Base-by-base conservation (phyloP, 2,797 vertebrate genomes). In the Nothura maculosa region DNA sequence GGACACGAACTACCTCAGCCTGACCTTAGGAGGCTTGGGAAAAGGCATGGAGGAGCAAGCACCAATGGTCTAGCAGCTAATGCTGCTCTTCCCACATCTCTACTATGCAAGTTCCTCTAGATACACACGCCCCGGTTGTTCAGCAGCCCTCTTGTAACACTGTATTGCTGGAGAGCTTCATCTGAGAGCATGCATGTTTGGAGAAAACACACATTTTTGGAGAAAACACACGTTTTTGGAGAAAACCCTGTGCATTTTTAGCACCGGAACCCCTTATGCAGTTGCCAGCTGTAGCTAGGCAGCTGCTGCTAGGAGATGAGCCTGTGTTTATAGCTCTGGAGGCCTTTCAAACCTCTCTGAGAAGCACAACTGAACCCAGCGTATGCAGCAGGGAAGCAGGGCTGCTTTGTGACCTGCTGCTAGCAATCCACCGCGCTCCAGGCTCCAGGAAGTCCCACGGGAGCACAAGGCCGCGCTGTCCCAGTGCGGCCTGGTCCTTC, bases 261-360 rank as follows among this genome's bases (percentile, higher is more conserved):
- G 34, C n/a, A n/a, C 6, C 19, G 96, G 96, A 97, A 96, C 96
- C 93, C 87, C 72, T 91, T 73, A 42, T 69, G 54, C 82, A 92
- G 87, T 87, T 75, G 76, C 96, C 92, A 85, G 63, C 97, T 60
- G 98, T 97, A 98, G 96, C 98, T 92, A 97, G 98, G 97, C 94
- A 97, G 95, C 93, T 4, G 95, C 98, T 97, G 97, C 98, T 96
- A 30, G 55, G 97, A 96, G 96, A 98, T 97, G 58, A 61, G 69
- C 87, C 95, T 81, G 87, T 97, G 98, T 98, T 98, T 95, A 96
- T 78, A 66, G 80, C 78, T 50, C 87, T 34, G 50, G 55, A 83
- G 80, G 24, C 43, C 55, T 52, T 47, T 70, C 54, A 40, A 74
- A 66, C 77, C 84, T 64, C 43, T 83, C 73, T 42, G 68, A 1